phyloP scores from a whole-genome alignment of 2,797 vertebrate species.

The Acridotheres tristis region DNA sequence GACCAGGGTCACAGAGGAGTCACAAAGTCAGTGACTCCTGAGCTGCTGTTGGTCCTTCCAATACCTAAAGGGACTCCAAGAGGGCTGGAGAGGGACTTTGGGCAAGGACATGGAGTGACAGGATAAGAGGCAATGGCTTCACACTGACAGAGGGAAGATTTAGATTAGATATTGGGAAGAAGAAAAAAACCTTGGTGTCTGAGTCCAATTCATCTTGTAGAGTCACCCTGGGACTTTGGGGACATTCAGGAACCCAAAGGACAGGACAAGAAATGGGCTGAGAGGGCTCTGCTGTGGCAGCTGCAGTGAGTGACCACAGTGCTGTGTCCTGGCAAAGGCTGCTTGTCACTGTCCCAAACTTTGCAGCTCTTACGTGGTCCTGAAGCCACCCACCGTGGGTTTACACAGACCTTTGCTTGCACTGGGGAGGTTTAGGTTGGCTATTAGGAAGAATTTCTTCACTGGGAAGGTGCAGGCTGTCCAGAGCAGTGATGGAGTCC shows the following conservation, averaged over 20 bases:
- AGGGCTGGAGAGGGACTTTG: neutral
- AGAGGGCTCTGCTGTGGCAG: neutral
- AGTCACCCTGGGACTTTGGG: neutral
- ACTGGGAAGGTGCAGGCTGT: neutral
- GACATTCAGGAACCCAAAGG: neutral
- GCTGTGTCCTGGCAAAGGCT: neutral
- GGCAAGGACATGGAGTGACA: neutral
- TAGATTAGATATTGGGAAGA: neutral
- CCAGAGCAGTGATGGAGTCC: neutral
- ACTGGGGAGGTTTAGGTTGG: neutral
- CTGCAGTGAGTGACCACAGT: neutral
- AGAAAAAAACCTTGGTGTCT: neutral
- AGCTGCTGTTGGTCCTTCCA: neutral
- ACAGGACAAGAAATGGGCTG: neutral
- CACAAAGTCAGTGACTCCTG: neutral
- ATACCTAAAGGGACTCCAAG: neutral
- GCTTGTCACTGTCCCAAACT: neutral
- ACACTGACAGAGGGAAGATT: neutral
- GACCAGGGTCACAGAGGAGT: neutral
- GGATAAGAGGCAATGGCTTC: neutral
- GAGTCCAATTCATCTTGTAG: neutral
- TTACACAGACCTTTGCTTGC: neutral
- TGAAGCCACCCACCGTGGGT: neutral
- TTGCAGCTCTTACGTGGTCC: accelerated
- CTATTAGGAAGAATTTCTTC: neutral